Conservation (phyloP, 2,797 vertebrate genomes). For the Allobates femoralis region DNA sequence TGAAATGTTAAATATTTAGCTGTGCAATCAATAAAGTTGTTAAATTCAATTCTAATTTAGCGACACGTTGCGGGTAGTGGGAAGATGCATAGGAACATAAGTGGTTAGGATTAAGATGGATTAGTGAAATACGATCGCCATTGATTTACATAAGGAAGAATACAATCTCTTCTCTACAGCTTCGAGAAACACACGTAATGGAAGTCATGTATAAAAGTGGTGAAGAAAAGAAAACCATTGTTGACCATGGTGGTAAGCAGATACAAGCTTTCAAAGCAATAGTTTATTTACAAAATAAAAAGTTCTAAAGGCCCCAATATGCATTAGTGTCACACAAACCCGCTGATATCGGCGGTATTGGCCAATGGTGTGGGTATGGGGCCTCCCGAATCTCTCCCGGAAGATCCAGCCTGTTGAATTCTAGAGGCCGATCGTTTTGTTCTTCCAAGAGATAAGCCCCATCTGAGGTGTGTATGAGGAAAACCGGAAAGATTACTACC, state of each 20-base stretch:
- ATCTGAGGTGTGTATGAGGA: too few relatives aligned
- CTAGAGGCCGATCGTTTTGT: too few relatives aligned
- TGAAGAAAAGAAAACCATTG: not conserved
- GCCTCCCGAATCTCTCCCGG: too few relatives aligned
- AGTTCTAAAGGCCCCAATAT: not conserved
- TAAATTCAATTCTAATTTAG: slow-evolving; percentile 24
- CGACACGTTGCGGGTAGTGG: slow-evolving; percentile 9
- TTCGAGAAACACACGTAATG: not conserved
- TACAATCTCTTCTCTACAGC: not conserved
- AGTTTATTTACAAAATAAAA: not conserved
- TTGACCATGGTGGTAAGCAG: not conserved
- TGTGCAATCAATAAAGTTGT: slow-evolving; percentile 28
- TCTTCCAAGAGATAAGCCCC: too few relatives aligned
- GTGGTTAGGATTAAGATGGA: slow-evolving; percentile 26
- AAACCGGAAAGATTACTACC: too few relatives aligned
- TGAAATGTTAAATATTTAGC: slow-evolving; percentile 28
- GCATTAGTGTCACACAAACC: too few relatives aligned
- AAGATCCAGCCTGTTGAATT: too few relatives aligned
- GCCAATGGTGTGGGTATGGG: too few relatives aligned
- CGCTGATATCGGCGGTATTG: too few relatives aligned
- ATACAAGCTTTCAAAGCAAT: not conserved
- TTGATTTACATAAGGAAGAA: slow-evolving; percentile 27
- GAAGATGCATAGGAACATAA: slow-evolving; percentile 26
- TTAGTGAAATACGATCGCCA: slow-evolving; percentile 28
- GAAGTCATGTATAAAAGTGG: not conserved